Evolutionary conservation across 2,113 vertebrate species (phyloP), one percentile per base, ranked within the genome.

Genomic region (Lamprotornis superbus): DNA sequence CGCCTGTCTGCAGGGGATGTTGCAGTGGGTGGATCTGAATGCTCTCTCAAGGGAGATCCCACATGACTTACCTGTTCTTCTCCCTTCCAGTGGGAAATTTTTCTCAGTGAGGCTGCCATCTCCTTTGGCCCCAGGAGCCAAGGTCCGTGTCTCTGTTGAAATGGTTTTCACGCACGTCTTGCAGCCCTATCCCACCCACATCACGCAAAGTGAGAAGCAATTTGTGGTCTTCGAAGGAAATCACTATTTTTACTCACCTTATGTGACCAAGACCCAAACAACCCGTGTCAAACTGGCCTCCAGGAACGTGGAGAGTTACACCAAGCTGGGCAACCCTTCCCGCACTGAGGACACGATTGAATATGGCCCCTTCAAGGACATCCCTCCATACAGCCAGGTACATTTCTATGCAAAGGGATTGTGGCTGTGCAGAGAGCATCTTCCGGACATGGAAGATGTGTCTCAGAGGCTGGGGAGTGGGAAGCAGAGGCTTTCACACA

Each of bases 141-240:
- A 98, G 96, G 92, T 99, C 83, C 98, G 98, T 31, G 97, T 98
- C 2, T 98, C 98, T 53, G 97, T 99, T 71, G 99, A 99, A 94
- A 98, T 98, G 16, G 98, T 99, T 24, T 98, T 98, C 69, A 99
- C 99, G 0, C 99, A 99, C 0, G 98, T 99, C 78, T 98, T 99
- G 85, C 98, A 98, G 90, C 99, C 99, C 0, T 99, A 99, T 94
- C 99, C 99, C 49, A 98, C 98, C 31, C 99, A 99, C 71, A 99
- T 99, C 96, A 99, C 98, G 18, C 99, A 99, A 86, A 98, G 99
- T 0, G 99, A 99, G 97, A 98, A 99, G 21, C 99, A 99, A 98
- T 98, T 99, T 94, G 99, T 99, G 75, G 98, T 99, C 49, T 99
- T 99, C 79, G 99, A 99, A 95, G 99, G 99, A 57, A 99, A 99